phyloP scores from a whole-genome alignment of 2,888 invertebrate species.

The Cotesia congregata region DNA sequence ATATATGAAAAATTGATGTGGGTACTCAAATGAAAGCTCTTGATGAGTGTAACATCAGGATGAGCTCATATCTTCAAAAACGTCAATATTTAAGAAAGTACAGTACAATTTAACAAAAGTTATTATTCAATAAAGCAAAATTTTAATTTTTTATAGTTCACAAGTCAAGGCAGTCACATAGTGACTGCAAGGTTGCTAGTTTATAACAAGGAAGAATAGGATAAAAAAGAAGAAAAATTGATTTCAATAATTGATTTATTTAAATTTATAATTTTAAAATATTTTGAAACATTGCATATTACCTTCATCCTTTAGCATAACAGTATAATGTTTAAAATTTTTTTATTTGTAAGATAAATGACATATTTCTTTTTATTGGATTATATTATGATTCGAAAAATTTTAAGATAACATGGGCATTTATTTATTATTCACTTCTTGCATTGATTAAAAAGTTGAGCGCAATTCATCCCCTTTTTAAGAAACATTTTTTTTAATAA shows the following conservation, averaged over 20 bases:
- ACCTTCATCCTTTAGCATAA: constrained; percentile 59
- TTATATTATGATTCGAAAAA: constrained; percentile 44
- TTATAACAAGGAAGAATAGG: background rate
- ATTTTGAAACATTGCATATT: constrained; percentile 61
- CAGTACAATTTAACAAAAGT: too few relatives aligned
- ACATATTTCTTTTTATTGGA: constrained; percentile 12
- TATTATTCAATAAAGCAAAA: too few relatives aligned
- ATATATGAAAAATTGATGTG: too few relatives aligned
- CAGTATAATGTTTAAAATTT: constrained; percentile 52
- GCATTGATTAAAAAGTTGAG: constrained; percentile 19
- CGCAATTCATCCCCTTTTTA: background rate
- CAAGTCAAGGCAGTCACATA: too few relatives aligned
- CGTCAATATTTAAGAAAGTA: too few relatives aligned
- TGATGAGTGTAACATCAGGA: too few relatives aligned
- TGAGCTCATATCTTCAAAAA: too few relatives aligned
- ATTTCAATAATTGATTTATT: constrained; percentile 60
- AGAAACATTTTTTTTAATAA: constrained; percentile 6
- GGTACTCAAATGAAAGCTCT: too few relatives aligned
- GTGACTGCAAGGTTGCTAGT: too few relatives aligned
- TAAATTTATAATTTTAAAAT: constrained; percentile 61
- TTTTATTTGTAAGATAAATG: constrained; percentile 37
- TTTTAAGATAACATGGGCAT: constrained; percentile 33
- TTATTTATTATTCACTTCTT: constrained; percentile 16
- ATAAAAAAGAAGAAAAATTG: constrained; percentile 20
- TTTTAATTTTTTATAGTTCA: too few relatives aligned